phyloP scores from a whole-genome alignment of 2,888 invertebrate species.

The Pachydiplax longipennis region DNA sequence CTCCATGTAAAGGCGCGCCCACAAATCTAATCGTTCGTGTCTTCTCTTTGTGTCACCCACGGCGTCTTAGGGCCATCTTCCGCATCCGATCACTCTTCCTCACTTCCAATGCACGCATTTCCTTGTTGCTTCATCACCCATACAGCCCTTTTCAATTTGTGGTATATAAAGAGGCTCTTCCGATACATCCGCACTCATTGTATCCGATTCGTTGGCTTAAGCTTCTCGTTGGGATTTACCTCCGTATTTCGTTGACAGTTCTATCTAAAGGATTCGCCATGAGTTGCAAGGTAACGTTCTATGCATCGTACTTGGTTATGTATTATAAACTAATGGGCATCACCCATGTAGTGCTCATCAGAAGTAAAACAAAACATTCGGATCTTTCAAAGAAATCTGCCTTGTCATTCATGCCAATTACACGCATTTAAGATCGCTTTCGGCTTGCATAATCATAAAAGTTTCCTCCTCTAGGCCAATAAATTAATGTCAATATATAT shows the following conservation, averaged over 20 bases:
- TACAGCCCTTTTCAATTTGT: not conserved
- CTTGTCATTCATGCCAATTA: too few relatives aligned
- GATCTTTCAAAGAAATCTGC: too few relatives aligned
- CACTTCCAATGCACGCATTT: not conserved
- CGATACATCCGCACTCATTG: not conserved
- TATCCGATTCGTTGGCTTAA: not conserved
- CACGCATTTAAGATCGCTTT: too few relatives aligned
- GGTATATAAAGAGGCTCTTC: conserved; percentile 12
- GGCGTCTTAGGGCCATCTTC: not conserved
- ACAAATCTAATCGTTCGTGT: not conserved
- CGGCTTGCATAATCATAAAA: too few relatives aligned
- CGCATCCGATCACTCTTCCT: not conserved
- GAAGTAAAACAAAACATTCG: too few relatives aligned
- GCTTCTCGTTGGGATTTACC: not conserved
- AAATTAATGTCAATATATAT: too few relatives aligned
- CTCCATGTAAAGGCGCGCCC: not conserved
- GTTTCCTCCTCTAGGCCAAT: too few relatives aligned
- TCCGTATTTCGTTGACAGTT: not conserved
- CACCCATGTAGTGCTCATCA: too few relatives aligned
- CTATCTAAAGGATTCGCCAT: not conserved
- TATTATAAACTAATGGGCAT: too few relatives aligned
- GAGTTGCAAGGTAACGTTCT: not conserved
- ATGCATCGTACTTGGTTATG: not conserved
- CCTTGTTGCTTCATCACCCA: not conserved
- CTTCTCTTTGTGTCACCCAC: not conserved